phyloP scores from a whole-genome alignment of 2,888 invertebrate species.

The Trissonchulus latispiculum region DNA sequence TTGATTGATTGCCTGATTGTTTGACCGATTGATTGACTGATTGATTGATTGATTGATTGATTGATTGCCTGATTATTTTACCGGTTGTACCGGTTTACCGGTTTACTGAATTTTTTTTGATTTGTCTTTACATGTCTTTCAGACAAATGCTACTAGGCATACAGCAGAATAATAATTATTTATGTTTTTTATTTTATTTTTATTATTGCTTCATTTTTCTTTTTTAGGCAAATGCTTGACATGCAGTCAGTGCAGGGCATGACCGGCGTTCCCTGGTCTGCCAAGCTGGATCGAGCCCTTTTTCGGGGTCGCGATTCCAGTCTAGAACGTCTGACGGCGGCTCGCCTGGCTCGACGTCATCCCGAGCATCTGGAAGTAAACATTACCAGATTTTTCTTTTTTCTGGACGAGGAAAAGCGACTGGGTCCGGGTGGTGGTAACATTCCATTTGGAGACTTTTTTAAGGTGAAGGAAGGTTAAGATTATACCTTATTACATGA shows the following conservation, averaged over 20 bases:
- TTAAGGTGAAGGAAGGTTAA: conserved; percentile 60
- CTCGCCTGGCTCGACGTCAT: conserved; percentile 62
- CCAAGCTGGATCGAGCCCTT: conserved; percentile 64
- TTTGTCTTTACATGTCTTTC: too few species aligned
- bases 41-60: too few species aligned
- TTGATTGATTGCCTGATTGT: too few species aligned
- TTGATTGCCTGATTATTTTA: too few species aligned
- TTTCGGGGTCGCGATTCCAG: conserved; percentile 88
- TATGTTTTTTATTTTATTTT: too few species aligned
- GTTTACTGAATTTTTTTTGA: too few species aligned
- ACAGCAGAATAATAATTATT: too few species aligned
- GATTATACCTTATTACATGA: not conserved
- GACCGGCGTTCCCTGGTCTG: conserved; percentile 54
- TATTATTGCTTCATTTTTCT: too few species aligned
- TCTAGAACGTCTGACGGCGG: conserved; percentile 67
- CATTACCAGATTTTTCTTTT: conserved; percentile 92
- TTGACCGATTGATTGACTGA: too few species aligned
- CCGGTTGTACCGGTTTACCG: too few species aligned
- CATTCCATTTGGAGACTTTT: conserved; percentile 82
- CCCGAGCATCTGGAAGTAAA: conserved; percentile 77
- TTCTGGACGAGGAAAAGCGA: conserved; percentile 64
- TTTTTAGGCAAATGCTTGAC: conserved; percentile 9
- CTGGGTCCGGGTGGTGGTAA: conserved; percentile 76
- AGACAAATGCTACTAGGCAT: too few species aligned
- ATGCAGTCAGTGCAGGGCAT: conserved; percentile 2